Percentiles rank a stretch among this genome's conserved stretches.
These are phyloP conservation scores for Oscheius sp. DNA, from an alignment of 2,888 invertebrate species.

Conservation along the genomic window DNA sequence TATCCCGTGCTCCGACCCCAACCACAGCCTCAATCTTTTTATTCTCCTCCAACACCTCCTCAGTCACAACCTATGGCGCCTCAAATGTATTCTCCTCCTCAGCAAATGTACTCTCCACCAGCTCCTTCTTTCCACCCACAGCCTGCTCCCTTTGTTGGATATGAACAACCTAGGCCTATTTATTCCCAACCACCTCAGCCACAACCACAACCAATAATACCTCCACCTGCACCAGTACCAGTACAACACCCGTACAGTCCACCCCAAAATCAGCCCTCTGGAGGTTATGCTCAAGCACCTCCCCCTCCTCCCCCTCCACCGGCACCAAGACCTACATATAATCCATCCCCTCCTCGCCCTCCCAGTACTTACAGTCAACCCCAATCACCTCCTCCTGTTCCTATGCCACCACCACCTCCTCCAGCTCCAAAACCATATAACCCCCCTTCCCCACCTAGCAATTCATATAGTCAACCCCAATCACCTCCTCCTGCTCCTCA, in stretches of 20 bases:
- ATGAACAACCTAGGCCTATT: no score
- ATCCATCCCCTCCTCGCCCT: not conserved
- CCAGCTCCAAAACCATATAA: not conserved
- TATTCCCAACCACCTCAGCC: not conserved
- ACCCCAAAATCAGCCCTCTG: no score
- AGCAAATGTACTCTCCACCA: not conserved
- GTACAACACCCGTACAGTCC: no score
- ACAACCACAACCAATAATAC: not conserved
- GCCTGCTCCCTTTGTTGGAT: no score
- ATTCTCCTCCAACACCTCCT: slow-evolving; percentile 13
- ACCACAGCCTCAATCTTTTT: not conserved
- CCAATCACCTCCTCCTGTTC: not conserved
- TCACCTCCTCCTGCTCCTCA: not conserved
- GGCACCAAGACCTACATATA: not conserved
- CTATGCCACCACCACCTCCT: slow-evolving; percentile 4
- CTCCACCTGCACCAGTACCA: slow-evolving; percentile 1
- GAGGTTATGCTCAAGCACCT: slow-evolving; percentile 12
- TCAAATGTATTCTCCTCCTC: not conserved
- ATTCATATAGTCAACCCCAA: not conserved
- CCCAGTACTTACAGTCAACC: not conserved
- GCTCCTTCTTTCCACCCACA: no score
- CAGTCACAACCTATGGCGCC: not conserved
- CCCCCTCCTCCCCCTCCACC: slow-evolving; percentile 7
- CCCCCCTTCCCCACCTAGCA: not conserved
- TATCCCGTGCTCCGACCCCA: not conserved